Evolutionary conservation across 64 coral and sea anemone genomes (phyloP).

Genomic region (Actinia tenebrosa): DNA sequence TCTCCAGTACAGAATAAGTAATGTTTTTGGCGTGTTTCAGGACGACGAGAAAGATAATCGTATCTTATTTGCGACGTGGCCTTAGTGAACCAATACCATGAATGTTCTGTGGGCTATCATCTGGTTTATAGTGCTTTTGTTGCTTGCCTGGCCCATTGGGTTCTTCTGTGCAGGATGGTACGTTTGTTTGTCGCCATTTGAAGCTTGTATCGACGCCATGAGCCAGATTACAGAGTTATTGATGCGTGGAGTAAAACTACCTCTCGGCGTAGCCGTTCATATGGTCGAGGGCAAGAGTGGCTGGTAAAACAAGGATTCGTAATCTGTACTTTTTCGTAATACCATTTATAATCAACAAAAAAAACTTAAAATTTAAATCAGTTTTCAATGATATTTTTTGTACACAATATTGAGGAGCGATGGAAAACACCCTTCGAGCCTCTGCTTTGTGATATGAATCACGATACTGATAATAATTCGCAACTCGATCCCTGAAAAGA

Average conservation of each 20-base stretch:
- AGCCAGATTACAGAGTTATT: conserved; percentile 38
- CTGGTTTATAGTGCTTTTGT: conserved; percentile 58
- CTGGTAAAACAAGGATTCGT: conserved; percentile 14
- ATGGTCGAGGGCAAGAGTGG: conserved; percentile 58
- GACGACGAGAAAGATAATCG: neutral
- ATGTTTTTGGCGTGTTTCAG: neutral
- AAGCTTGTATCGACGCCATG: conserved; percentile 59
- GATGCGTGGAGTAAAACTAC: conserved; percentile 51
- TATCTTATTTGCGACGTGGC: neutral
- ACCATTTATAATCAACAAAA: neutral
- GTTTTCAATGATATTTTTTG: neutral
- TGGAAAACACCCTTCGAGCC: neutral
- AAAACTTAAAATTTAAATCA: neutral
- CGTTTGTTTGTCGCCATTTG: conserved; percentile 59
- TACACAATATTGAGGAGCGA: neutral
- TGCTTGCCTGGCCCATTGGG: conserved; percentile 53
- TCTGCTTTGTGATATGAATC: neutral
- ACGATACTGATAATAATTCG: neutral
- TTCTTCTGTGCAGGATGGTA: conserved; percentile 71
- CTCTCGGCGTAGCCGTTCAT: conserved; percentile 55
- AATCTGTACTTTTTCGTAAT: neutral
- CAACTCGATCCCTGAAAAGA: neutral
- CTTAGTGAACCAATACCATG: conserved; percentile 11
- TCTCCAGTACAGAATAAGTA: neutral
- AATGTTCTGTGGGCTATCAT: conserved; percentile 69